Base-by-base conservation (phyloP, 1,140 invertebrate species). In the Neodiprion fabricii region DNA sequence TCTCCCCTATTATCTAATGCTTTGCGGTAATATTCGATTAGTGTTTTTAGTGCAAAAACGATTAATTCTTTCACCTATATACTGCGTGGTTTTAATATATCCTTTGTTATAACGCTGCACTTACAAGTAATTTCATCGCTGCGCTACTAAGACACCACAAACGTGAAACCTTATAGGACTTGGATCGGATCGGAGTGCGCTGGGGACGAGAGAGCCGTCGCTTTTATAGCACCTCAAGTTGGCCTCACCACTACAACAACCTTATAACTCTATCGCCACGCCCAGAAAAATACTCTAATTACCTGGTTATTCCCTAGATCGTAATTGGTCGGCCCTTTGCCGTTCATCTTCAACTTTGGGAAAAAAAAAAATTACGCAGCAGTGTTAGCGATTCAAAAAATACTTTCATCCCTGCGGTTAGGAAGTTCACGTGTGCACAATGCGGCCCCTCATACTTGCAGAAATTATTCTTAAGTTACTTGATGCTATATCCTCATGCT, bases 251-350 rank as follows among this genome's bases (percentile, higher is more conserved):
- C 61, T 21, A n/a, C 14, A 5, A 69, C 53, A 61, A 61, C 53
- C 0, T 7, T 61, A 12, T 17, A 61, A 8, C 11, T 61, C 53
- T 75, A 66, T 47, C 71, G 71, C 71, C 74, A 61, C 71, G 71
- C 76, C 76, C 76, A 72, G 69, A 50, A 21, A 75, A 74, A 71
- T 75, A 75, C 76, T 75, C 72, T 77, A 77, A 77, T 77, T 77
- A 75, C 76, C 49, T 53, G 23, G 28, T 40, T 21, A 68, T 71
- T 7, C 0, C 40, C 17, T 14, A 14, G 61, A 1, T 47, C 11
- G 11, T 7, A 47, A 14, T 23, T 23, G 14, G 11, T 23, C 67
- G 70, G 8, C 23, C 70, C 70, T 69, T 28, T 69, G 5, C 1
- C 28, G 28, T 23, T 23, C 21, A 47, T 69, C 21, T 69, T 21